Evolutionary conservation across 2,797 vertebrate genomes (phyloP), one percentile per base, ranked within the genome.

Genomic region (Melanotaenia nigrans): DNA sequence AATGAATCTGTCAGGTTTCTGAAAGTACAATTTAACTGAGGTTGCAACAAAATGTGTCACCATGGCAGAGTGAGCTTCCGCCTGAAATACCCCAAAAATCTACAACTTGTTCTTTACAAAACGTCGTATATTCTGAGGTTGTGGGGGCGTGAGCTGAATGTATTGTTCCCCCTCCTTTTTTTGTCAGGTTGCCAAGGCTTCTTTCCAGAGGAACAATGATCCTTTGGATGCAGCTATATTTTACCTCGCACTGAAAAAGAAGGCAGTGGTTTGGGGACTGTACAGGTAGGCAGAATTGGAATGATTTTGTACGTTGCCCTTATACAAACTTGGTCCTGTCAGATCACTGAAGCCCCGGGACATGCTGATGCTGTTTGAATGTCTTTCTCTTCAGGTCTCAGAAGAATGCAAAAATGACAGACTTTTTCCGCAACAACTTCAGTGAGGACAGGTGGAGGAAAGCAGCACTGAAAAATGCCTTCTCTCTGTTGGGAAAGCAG

Each of bases 381-480:
- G 6, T 61, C 24, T 51, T 73, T 83, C 62, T 83, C 56, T 60
- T 3, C 90, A 99, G 98, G 93, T 97, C 98, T 65, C 96, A 97
- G 81, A 97, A 95, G 77, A 97, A 99, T 53, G 78, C 71, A 64
- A 99, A 96, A 93, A 99, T 99, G 98, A 99, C 97, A 20, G 93
- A 96, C 22, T 99, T 99, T 92, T 99, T 99, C 93, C 97, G 95
- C 80, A 96, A 99, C 86, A 98, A 97, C 94, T 99, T 99, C 92
- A 94, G 88, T 20, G 98, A 99, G 80, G 98, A 99, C 71, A 93
- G 98, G 10, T 99, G 98, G 98, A 96, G 96, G 85, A 98, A 96
- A 92, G 98, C 98, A 42, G 98, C 98, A 9, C 79, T 99, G 89
- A 99, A 99, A 89, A 99, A 99, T 89, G 98, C 98, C 3, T 99